A percentile compares a stretch with the other conserved stretches of the same genome.
These are phyloP conservation scores for Drosophila setosimentum DNA, from an alignment of 2,888 invertebrate species.

Conservation along the genomic window DNA sequence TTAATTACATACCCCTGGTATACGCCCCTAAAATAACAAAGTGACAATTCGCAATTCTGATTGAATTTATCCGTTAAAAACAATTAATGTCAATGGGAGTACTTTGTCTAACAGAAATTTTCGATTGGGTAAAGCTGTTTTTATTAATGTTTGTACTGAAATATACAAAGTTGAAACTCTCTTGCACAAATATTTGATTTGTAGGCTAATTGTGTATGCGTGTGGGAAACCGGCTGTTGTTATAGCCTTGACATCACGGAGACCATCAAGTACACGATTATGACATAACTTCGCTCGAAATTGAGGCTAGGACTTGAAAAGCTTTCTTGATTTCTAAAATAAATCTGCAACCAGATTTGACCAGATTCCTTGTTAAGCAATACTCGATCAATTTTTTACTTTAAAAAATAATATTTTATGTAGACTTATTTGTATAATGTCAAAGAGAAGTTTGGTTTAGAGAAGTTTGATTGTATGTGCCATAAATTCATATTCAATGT, in stretches of 20 bases:
- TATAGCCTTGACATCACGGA: neutral
- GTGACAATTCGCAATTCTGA: neutral
- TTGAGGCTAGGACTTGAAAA: neutral
- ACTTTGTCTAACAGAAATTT: neutral
- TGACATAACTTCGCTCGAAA: neutral
- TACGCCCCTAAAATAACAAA: conserved; percentile 24
- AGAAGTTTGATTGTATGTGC: neutral
- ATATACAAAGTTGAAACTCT: neutral
- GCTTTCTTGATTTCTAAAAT: neutral
- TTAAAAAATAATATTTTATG: neutral
- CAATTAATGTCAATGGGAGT: neutral
- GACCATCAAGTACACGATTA: neutral
- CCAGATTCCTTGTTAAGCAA: neutral
- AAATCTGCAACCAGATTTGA: neutral
- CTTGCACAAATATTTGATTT: neutral
- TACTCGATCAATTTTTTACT: neutral
- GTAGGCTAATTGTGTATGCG: neutral
- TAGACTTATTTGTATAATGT: neutral
- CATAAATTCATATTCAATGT: neutral
- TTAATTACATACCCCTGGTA: neutral
- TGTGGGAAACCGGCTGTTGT: neutral
- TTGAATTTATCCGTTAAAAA: neutral
- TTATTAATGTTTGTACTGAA: neutral
- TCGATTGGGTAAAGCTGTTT: neutral
- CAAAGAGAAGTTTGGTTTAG: neutral